A percentile compares a stretch with the other conserved stretches of the same genome.
These are phyloP conservation scores for Chionomys nivalis DNA, from an alignment of 2,113 vertebrate genomes.

Conservation along the genomic window DNA sequence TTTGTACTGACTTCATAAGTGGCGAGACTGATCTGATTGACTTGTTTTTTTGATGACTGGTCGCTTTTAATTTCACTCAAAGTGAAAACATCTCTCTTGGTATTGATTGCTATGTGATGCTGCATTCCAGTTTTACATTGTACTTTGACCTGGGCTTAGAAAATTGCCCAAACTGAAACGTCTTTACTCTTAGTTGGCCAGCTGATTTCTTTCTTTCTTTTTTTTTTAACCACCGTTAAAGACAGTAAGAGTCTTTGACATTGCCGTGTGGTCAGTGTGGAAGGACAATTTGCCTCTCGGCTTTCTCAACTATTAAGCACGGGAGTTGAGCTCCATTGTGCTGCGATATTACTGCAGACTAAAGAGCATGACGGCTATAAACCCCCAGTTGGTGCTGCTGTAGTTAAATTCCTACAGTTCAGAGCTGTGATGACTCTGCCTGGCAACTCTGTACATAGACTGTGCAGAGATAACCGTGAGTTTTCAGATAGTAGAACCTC, in stretches of 20 bases:
- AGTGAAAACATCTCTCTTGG: not conserved
- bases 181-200: not conserved
- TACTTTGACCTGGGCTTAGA: not conserved
- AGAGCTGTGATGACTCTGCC: not conserved
- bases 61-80: not conserved
- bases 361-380: not conserved
- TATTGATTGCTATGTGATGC: not conserved
- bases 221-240: not conserved
- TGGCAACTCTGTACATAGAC: not conserved
- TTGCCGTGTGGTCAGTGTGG: not conserved
- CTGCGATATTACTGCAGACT: not conserved
- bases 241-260: not conserved
- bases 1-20: not conserved
- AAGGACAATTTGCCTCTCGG: not conserved
- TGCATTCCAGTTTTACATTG: not conserved
- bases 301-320: not conserved
- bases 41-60: too few species aligned
- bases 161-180: not conserved
- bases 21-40: too few species aligned
- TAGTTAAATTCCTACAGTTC: not conserved
- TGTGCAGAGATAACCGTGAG: not conserved
- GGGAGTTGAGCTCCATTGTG: not conserved
- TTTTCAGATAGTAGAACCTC: not conserved
- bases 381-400: not conserved
- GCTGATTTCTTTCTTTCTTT: not conserved